Evolutionary conservation across 1,140 invertebrate species (phyloP), one percentile per base, ranked within the genome.

Genomic region (Cataglyphis hispanica): DNA sequence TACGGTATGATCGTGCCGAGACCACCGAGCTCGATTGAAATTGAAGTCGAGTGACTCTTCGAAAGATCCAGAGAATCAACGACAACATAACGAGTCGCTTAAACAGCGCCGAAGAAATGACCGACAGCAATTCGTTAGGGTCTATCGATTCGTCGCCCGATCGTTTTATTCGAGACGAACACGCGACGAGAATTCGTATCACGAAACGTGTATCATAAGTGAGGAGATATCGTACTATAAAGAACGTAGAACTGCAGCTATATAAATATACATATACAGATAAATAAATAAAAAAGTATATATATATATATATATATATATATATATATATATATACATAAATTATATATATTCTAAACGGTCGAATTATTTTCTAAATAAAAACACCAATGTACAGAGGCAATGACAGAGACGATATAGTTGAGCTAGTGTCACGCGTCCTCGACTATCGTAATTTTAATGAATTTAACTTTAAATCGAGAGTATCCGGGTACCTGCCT

Each of bases 331-430:
- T 72, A 83, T 43, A 84, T 78, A 84, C 27, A 76, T 84, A 63
- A 61, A 50, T 58, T 76, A 64, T 84, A 84, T 76, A 84, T 87
- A 85, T 87, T 90, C 88, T 87, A 88, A 88, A 89, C 87, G 78
- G 86, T 91, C 86, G 88, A 91, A 89, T 91, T 92, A 89, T 92
- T 92, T 92, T 92, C 86, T 88, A 88, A 91, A 87, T 70, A 64
- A 80, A 83, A 87, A 53, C 74, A 76, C 60, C 72, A 85, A 80
- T 85, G 84, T 69, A 88, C 22, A 85, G 53, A 67, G 58, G 53
- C 64, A 67, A 50, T 16, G 86, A 53, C 60, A 50, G 37, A 40
- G 67, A 86, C 67, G 37, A 67, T 56, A 84, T 84, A 86, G 80
- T 86, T 43, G 34, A 66, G 80, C 75, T 72, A 77, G 75, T 74